A percentile compares a stretch with the other conserved stretches of the same genome.
These are phyloP conservation scores for Drosophila leonis DNA, from an alignment of 2,888 invertebrate genomes.

Conservation along the genomic window DNA sequence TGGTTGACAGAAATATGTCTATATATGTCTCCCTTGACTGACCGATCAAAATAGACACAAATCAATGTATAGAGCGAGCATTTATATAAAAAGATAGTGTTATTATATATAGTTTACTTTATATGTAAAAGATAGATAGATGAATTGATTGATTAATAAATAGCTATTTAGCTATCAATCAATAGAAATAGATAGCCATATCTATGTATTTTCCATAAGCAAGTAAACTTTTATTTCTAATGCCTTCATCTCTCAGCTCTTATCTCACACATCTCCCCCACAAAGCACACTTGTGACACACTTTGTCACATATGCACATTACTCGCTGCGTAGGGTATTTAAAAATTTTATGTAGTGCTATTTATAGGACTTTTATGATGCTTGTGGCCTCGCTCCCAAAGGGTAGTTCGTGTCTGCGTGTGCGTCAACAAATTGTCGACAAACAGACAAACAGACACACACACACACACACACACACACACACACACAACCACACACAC, in stretches of 20 bases:
- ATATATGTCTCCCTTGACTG: neutral
- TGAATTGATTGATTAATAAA: neutral
- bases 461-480: slow-evolving; percentile 12
- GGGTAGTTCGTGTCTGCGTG: slow-evolving; percentile 17
- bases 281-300: neutral
- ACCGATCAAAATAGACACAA: neutral
- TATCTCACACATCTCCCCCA: neutral
- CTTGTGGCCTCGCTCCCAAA: slow-evolving; percentile 25
- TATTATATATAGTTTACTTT: too few species aligned
- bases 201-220: neutral
- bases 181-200: neutral
- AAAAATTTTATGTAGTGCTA: slow-evolving; percentile 22
- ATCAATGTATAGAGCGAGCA: neutral
- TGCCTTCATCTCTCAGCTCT: neutral
- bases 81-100: too few species aligned
- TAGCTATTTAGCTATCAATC: neutral
- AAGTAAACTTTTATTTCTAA: neutral
- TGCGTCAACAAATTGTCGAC: slow-evolving; percentile 18
- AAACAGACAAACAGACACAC: slow-evolving; percentile 5
- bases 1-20: neutral
- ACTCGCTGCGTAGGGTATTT: slow-evolving; percentile 8
- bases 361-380: slow-evolving; percentile 28
- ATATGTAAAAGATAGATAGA: too few species aligned
- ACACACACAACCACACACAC: slow-evolving; percentile 23
- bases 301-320: neutral